Evolutionary conservation across 2,797 vertebrate species (phyloP).

Genomic region (Selene dorsalis): DNA sequence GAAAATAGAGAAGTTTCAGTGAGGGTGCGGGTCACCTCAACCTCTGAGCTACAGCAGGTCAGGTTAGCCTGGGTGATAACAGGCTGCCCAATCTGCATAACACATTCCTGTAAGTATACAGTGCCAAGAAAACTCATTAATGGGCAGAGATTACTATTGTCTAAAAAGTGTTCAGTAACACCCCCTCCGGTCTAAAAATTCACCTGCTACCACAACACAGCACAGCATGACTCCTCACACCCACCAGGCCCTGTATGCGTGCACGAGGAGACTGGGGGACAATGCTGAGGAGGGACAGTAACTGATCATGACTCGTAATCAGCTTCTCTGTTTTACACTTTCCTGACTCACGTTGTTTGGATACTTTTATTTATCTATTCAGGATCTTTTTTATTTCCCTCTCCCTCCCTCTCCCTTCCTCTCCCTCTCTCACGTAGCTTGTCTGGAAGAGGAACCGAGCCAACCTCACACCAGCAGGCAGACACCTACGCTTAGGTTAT

Average conservation of each 20-base stretch:
- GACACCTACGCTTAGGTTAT: constrained; percentile 76
- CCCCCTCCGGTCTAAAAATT: constrained; percentile 42
- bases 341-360: constrained; percentile 69
- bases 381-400: neutral
- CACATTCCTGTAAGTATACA: neutral
- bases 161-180: neutral
- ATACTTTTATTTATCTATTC: constrained; percentile 32
- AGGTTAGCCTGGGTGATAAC: neutral
- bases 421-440: neutral
- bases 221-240: constrained; percentile 53
- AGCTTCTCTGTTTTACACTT: constrained; percentile 43
- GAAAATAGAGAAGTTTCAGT: constrained; percentile 17
- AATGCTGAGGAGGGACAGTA: constrained; percentile 29
- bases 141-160: neutral
- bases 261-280: constrained; percentile 25
- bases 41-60: constrained; percentile 1
- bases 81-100: neutral
- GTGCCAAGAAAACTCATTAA: constrained; percentile 7
- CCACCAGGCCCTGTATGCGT: constrained; percentile 33
- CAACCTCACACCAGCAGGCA: constrained; percentile 61
- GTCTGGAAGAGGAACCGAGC: constrained; percentile 39
- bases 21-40: constrained; percentile 30
- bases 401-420: neutral
- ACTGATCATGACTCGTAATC: constrained; percentile 46
- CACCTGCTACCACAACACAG: constrained; percentile 24